Base-by-base conservation (phyloP, 2,797 vertebrate species). In the Ptychadena robeensis region DNA sequence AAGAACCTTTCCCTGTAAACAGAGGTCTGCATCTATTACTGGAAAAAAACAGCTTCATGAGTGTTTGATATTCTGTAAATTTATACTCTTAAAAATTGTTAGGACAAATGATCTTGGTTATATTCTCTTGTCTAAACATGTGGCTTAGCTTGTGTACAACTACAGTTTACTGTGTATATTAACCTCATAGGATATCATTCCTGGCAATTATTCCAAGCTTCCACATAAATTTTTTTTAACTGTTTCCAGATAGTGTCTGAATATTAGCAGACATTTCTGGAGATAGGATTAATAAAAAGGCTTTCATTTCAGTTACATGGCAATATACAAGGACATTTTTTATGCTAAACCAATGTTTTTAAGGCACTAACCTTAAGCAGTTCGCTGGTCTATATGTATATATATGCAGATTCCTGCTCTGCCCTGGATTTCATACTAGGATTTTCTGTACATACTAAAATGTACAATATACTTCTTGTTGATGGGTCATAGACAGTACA, bases 101-200 rank as follows among this genome's bases (percentile, higher is more conserved):
- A 89, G 87, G 91, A 91, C 93, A 94, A 92, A 94, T 93, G 91
- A 93, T 81, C n/a, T 89, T 91, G 91, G 90, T 91, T 93, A 90
- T 90, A 91, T 92, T 90, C 88, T 88, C 87, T 89, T 90, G 88
- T 90, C 89, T 90, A 92, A 94, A 94, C 91, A 91, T 87, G 87
- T 87, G 89, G 90, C 89, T 91, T 86, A 91, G 86, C 68, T 88
- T 91, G 92, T 92, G 86, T 91, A 88, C 84, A 89, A 85, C 87
- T 83, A 71, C 86, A 87, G 75, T 0, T 1, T 88, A 88, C 77
- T 85, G 86, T 86, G 86, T 89, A 86, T 89, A 87, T 89, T 87
- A 87, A 83, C 88, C 89, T 86, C 31, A 82, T 88, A 85, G 89
- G 90, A 89, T 91, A 91, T 91, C 83, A 85, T 86, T 75, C 84